phyloP scores from a whole-genome alignment of 2,888 invertebrate genomes.

The Netelia virgata region DNA sequence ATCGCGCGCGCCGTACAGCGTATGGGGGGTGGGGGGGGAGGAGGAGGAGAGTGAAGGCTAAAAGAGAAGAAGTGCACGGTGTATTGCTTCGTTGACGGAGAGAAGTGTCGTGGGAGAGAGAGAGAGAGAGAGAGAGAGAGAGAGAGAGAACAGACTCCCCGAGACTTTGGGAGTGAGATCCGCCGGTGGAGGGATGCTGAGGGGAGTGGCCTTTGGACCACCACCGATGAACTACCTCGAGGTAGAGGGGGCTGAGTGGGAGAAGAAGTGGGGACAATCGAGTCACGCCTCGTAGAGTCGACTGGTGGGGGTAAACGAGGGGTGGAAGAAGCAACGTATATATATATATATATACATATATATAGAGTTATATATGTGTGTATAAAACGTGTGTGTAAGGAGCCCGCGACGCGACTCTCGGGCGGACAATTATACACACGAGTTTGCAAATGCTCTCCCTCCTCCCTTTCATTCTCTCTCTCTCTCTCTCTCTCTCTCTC shows the following conservation, averaged over 20 bases:
- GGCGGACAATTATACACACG: constrained; percentile 81
- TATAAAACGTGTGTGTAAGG: constrained; percentile 7
- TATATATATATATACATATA: constrained; percentile 11
- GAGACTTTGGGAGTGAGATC: constrained; percentile 31
- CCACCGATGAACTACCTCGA: constrained; percentile 34
- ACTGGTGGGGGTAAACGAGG: constrained; percentile 47
- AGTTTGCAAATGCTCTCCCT: constrained; percentile 80
- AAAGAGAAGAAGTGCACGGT: constrained; percentile 11
- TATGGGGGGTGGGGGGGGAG: constrained; percentile 63
- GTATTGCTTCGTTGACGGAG: constrained; percentile 22
- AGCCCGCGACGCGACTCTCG: constrained; percentile 59
- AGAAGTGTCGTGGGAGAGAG: background rate
- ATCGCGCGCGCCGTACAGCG: constrained; percentile 68
- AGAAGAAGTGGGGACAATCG: constrained; percentile 47
- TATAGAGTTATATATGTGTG: no score
- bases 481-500: constrained; percentile 25
- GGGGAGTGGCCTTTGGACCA: constrained; percentile 70
- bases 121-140: background rate
- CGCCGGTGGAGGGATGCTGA: constrained; percentile 57
- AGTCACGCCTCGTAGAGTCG: constrained; percentile 62
- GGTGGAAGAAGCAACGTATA: constrained; percentile 15
- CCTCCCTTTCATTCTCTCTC: constrained; percentile 30
- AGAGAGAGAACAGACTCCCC: background rate
- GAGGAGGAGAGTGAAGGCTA: background rate
- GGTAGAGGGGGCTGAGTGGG: constrained; percentile 25